Evolutionary conservation across 1,140 invertebrate genomes (phyloP).

Genomic region (Oedothorax gibbosus): DNA sequence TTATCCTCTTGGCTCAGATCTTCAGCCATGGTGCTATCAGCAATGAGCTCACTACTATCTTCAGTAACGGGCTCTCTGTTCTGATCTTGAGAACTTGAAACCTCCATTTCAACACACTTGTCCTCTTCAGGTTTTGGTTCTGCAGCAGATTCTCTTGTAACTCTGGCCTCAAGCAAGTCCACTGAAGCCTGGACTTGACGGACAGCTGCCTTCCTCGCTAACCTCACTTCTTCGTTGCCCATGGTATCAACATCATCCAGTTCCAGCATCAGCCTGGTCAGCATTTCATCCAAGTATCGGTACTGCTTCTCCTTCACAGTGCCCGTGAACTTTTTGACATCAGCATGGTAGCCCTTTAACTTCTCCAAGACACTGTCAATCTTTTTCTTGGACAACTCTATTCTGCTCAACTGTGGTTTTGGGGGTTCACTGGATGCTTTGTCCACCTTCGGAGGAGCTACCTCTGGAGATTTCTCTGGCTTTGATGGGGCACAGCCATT

Average conservation of each 20-base stretch:
- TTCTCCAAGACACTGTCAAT: conserved; percentile 85
- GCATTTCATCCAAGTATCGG: conserved; percentile 92
- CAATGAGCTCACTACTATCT: background rate
- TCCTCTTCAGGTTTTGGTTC: background rate
- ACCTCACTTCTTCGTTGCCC: conserved; percentile 87
- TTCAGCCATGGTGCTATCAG: background rate
- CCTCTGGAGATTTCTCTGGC: background rate
- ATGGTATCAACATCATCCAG: conserved; percentile 92
- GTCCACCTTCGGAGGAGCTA: background rate
- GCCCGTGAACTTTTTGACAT: conserved; percentile 79
- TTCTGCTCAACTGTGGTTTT: background rate
- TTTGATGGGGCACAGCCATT: conserved; percentile 33
- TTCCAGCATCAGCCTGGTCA: conserved; percentile 90
- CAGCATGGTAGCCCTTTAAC: conserved; percentile 79
- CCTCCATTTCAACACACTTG: background rate
- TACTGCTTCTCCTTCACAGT: conserved; percentile 83
- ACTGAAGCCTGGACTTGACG: conserved; percentile 88
- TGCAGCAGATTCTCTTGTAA: conserved; percentile 47
- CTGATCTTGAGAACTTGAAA: background rate
- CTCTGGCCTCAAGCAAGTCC: conserved; percentile 80
- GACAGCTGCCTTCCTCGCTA: conserved; percentile 87
- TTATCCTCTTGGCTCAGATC: background rate
- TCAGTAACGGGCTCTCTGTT: background rate
- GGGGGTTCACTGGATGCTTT: background rate
- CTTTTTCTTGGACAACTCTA: conserved; percentile 72